Conservation (phyloP, 2,888 invertebrate species). For the Choristoneura rosaceana region DNA sequence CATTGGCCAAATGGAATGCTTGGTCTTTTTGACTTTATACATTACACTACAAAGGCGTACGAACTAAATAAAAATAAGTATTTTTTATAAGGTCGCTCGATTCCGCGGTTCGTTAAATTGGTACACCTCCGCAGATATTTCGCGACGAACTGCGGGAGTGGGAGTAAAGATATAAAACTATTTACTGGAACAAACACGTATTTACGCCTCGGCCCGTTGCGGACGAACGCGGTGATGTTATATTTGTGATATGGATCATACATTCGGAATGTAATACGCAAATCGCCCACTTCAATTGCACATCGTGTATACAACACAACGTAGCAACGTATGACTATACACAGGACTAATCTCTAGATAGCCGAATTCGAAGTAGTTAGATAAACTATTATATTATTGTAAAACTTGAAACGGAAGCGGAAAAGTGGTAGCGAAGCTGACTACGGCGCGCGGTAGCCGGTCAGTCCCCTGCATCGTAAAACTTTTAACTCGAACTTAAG, state of each 20-base stretch:
- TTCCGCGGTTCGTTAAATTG: slow-evolving; percentile 9
- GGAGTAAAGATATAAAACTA: slow-evolving; percentile 21
- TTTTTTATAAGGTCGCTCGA: slow-evolving; percentile 12
- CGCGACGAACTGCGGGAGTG: slow-evolving; percentile 8
- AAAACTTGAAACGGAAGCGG: slow-evolving; percentile 50
- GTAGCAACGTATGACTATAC: slow-evolving; percentile 7
- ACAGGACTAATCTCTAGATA: slow-evolving; percentile 34
- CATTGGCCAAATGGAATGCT: slow-evolving; percentile 36
- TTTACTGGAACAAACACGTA: slow-evolving; percentile 31
- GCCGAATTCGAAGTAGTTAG: slow-evolving; percentile 3
- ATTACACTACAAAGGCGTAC: slow-evolving; percentile 1
- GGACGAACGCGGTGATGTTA: slow-evolving; percentile 52
- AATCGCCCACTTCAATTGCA: slow-evolving; percentile 52
- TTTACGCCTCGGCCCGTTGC: slow-evolving; percentile 44
- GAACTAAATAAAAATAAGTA: background rate
- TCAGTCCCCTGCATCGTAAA: slow-evolving; percentile 65
- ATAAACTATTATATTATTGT: slow-evolving; percentile 13
- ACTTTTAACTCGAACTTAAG: slow-evolving; percentile 52
- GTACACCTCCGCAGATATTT: slow-evolving; percentile 22
- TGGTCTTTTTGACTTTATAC: slow-evolving; percentile 32
- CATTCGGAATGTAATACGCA: slow-evolving; percentile 56
- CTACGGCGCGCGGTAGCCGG: slow-evolving; percentile 48
- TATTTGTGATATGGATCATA: slow-evolving; percentile 52
- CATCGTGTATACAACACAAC: slow-evolving; percentile 19
- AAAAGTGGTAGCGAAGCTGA: slow-evolving; percentile 12